Evolutionary conservation across 2,797 vertebrate species (phyloP).

Genomic region (Oophaga sylvatica): DNA sequence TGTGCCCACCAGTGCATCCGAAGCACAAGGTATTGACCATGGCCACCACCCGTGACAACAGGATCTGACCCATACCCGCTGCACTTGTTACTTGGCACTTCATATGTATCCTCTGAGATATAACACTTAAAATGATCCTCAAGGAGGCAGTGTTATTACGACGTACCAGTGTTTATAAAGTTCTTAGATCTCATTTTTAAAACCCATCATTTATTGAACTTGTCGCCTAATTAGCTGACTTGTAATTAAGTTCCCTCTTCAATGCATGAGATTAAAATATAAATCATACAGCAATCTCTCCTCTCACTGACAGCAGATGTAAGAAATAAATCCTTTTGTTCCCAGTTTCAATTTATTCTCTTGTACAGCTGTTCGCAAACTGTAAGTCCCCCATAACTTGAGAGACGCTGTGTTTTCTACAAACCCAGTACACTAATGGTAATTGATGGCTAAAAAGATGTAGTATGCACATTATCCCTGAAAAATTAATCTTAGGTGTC

Average conservation of each 20-base stretch:
- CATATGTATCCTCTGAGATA: not conserved
- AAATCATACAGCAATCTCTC: slow-evolving; percentile 5
- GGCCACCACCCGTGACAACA: too few species aligned
- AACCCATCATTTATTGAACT: slow-evolving; percentile 9
- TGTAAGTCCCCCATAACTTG: not conserved
- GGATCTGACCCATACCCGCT: too few species aligned
- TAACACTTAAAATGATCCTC: not conserved
- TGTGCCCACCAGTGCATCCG: too few species aligned
- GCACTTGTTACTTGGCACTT: too few species aligned
- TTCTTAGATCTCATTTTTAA: not conserved
- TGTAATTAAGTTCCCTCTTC: slow-evolving; percentile 16
- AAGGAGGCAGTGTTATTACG: not conserved
- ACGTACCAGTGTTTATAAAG: not conserved
- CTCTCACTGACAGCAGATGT: not conserved
- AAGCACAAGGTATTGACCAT: too few species aligned
- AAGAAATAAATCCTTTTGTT: not conserved
- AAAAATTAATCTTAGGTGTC: too few species aligned
- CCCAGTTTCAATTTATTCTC: not conserved
- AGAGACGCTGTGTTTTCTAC: not conserved
- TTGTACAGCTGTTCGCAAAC: not conserved
- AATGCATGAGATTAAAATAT: slow-evolving; percentile 1
- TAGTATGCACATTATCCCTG: not conserved
- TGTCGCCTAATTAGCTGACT: slow-evolving; percentile 10
- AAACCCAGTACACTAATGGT: not conserved
- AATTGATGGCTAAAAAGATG: not conserved